phyloP scores from a whole-genome alignment of 2,797 vertebrate species.

The Sebastes melanostomus region DNA sequence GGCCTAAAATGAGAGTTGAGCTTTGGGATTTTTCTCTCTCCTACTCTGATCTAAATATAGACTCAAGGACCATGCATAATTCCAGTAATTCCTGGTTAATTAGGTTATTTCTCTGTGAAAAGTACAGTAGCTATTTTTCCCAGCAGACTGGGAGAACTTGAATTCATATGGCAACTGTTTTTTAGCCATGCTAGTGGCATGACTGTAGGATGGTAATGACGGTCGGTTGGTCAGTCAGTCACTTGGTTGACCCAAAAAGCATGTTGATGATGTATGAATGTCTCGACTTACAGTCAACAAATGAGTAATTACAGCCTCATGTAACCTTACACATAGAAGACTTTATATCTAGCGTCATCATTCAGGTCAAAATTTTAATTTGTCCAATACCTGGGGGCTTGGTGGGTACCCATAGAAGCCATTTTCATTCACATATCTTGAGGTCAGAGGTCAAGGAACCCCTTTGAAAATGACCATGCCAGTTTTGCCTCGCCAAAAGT shows the following conservation, averaged over 20 bases:
- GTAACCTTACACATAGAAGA: neutral
- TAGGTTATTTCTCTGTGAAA: neutral
- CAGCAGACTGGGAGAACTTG: neutral
- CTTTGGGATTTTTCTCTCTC: slow-evolving; percentile 10
- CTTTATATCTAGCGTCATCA: neutral
- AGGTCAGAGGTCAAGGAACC: too few relatives aligned
- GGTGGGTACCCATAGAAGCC: too few relatives aligned
- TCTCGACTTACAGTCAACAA: neutral
- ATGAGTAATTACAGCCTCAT: neutral
- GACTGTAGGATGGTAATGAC: neutral
- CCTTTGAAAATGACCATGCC: too few relatives aligned
- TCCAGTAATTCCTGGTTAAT: slow-evolving; percentile 28
- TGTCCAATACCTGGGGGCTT: neutral
- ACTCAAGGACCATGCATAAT: neutral
- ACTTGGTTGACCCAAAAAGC: neutral
- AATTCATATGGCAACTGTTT: neutral
- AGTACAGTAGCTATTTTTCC: neutral
- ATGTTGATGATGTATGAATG: neutral
- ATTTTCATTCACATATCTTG: too few relatives aligned
- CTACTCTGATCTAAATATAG: slow-evolving; percentile 37
- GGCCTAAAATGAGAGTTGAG: slow-evolving; percentile 10
- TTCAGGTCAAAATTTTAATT: neutral
- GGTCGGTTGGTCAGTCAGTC: neutral
- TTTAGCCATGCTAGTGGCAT: neutral
- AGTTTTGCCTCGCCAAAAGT: too few relatives aligned